Evolutionary conservation across 2,113 vertebrate genomes (phyloP).

Genomic region (Cariama cristata): DNA sequence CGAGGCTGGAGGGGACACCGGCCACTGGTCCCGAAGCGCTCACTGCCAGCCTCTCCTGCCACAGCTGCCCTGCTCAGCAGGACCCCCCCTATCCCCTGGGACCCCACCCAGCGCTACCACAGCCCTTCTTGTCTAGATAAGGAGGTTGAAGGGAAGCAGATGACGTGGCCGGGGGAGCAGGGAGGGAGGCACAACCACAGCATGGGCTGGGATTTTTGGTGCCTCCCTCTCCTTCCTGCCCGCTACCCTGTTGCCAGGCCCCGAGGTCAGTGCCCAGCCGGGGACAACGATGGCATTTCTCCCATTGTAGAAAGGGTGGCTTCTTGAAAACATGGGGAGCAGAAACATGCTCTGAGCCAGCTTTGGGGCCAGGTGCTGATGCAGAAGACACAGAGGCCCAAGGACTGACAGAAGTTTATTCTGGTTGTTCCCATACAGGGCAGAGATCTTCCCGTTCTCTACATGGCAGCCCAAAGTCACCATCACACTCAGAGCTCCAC

Average conservation of each 20-base stretch:
- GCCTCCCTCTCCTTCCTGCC: background rate
- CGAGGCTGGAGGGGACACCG: accelerated
- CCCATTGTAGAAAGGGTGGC: background rate
- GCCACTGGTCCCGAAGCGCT: accelerated
- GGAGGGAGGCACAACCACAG: background rate
- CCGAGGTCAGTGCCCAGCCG: accelerated
- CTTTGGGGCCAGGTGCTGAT: background rate
- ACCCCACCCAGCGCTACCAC: background rate
- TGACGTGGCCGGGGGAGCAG: background rate
- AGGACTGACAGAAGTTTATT: constrained; percentile 44
- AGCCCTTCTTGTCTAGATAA: background rate
- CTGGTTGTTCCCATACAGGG: background rate
- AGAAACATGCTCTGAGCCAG: background rate
- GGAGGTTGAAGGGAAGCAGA: background rate
- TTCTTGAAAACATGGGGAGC: background rate
- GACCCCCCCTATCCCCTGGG: background rate
- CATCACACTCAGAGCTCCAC: accelerated
- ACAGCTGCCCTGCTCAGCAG: background rate
- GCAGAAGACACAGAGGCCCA: background rate
- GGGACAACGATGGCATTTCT: background rate
- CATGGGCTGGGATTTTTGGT: accelerated
- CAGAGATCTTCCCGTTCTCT: background rate
- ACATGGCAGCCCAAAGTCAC: background rate
- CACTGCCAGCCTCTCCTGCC: background rate
- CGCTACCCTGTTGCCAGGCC: background rate